These are phyloP conservation scores for Meda fulgida DNA, from an alignment of 2,797 vertebrate species.

Conservation along the genomic window DNA sequence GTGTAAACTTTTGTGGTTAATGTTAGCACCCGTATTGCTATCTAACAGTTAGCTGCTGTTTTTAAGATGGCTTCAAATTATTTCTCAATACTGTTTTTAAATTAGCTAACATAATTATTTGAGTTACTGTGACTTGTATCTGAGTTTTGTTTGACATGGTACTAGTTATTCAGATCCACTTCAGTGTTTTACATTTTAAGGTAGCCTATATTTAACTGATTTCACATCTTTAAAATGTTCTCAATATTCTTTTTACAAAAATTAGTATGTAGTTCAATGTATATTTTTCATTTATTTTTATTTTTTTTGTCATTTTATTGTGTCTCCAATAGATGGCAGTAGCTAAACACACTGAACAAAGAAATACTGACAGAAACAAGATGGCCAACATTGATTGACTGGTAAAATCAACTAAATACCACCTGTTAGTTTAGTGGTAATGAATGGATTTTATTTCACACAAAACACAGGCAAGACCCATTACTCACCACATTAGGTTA, in stretches of 20 bases:
- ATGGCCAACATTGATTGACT: slow-evolving; percentile 9
- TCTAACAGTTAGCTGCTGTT: background rate
- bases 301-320: background rate
- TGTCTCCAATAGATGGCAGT: slow-evolving; percentile 30
- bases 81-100: background rate
- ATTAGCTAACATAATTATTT: background rate
- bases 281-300: background rate
- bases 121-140: background rate
- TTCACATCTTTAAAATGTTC: background rate
- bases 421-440: background rate
- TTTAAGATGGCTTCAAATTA: background rate
- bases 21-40: background rate
- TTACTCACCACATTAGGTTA: slow-evolving; percentile 4
- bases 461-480: background rate
- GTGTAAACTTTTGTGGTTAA: background rate
- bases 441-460: slow-evolving; percentile 21
- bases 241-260: no score
- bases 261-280: background rate
- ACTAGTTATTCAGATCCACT: background rate
- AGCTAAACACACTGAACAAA: background rate
- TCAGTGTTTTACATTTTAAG: background rate
- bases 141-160: background rate
- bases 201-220: background rate
- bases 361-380: background rate
- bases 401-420: slow-evolving; percentile 6